A percentile compares a stretch with the other conserved stretches of the same genome.
Evolutionary conservation across 2,113 vertebrate genomes (phyloP).

Genomic region (Haemorhous mexicanus): DNA sequence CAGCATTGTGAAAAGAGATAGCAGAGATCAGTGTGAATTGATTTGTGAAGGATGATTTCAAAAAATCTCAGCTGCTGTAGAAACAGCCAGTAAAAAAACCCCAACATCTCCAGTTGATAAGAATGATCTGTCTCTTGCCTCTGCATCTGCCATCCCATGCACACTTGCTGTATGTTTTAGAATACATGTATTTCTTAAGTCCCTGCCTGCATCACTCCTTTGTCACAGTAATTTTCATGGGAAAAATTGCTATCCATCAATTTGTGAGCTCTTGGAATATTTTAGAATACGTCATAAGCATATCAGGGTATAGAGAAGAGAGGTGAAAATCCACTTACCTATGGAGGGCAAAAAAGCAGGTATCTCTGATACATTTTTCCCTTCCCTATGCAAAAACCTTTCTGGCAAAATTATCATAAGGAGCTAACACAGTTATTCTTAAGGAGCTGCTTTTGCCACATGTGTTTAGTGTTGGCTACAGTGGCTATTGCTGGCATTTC

Average conservation of each 20-base stretch:
- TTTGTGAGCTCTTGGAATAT: neutral
- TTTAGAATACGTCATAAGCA: constrained; percentile 22
- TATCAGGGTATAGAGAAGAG: neutral
- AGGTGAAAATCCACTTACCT: constrained; percentile 10
- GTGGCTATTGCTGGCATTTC: neutral
- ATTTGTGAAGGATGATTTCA: neutral
- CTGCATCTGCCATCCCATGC: neutral
- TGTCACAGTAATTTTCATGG: constrained; percentile 39
- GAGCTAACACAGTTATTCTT: neutral
- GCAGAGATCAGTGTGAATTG: neutral
- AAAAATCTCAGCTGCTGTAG: neutral
- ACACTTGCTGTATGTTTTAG: neutral
- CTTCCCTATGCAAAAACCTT: neutral
- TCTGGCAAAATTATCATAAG: neutral
- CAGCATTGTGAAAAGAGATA: neutral
- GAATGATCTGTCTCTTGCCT: neutral
- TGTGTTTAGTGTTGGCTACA: neutral
- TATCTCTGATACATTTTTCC: neutral
- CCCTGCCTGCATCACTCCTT: neutral
- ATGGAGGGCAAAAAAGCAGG: neutral
- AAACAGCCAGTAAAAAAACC: neutral
- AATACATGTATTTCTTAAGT: neutral
- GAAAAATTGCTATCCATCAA: constrained; percentile 21
- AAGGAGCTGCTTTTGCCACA: neutral
- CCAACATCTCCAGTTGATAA: neutral